Base-by-base conservation (phyloP, 1,140 invertebrate genomes). In the Temnothorax curvispinosus region DNA sequence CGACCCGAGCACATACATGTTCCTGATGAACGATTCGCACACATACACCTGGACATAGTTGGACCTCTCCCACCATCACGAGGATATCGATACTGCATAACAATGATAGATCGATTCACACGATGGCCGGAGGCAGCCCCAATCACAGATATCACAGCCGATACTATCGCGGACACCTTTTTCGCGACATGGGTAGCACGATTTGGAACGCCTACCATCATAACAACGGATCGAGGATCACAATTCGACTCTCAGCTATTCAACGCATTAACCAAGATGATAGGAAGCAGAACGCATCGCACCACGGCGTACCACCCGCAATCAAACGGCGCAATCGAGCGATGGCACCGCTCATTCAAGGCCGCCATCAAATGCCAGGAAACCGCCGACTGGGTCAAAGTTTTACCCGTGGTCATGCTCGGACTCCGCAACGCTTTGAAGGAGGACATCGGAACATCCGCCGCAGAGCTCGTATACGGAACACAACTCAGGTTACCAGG, bases 1-100 rank as follows among this genome's bases (percentile, higher is more conserved):
- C 7, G 21, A 4, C 38, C 38, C 0, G 58, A 77, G 21, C 35
- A 77, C 8, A 64, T 82, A 0, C 11, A 3, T 0, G 38, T 60
- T 8, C 65, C 67, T 0, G 54, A 72, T 0, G 52, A 11, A 9
- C 7, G 80, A 8, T 84, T 84, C 15, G 0, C 41, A 2, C 81
- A 85, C 9, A n/a, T 75, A 4, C 58, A 85, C 4, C 6, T 84
- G 41, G 80, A 74, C 8, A 56, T 85, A 1, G 9, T 85, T 3
- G 67, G 54, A 21, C 74, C 54, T 0, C n/a, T 64, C 0, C 80
- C 64, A n/a, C 5, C 13, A 50, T 35, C 7, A 0, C 18, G 32
- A 60, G 21, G 41, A 0, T 64, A 32, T 6, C 41, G n/a, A 7
- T 72, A 62, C 11, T 72, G 52, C 27, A 0, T 84, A 3, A 84